Base-by-base conservation (phyloP, 2,888 invertebrate species). In the Xylota segnis region DNA sequence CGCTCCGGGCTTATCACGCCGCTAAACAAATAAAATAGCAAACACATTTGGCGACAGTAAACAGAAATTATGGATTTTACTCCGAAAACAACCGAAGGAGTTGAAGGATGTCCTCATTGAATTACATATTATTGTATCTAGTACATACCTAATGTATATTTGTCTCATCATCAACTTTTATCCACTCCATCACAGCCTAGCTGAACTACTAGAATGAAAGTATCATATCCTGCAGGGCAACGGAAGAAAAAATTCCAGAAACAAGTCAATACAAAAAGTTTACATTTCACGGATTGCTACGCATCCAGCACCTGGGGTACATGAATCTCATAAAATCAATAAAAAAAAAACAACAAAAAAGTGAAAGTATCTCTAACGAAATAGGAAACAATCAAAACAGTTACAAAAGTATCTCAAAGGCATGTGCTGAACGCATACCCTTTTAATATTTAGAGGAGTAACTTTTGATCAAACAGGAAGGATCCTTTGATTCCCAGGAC, bases 201-300 rank as follows among this genome's bases (percentile, higher is more conserved):
- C 29, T 6, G 7, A 43, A 43, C 16, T 65, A 45, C 32, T 12
- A 47, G 29, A 3, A 29, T 10, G 40, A n/a, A n/a, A 12, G 12
- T 12, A 14, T 14, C 43, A 43, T 6, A 43, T 43, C 43, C 43
- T 43, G 43, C 1, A n/a, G 43, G 43, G 9, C 5, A 5, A 32
- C 50, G 5, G 90, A 94, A 95, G 16, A 95, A 92, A 58, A 90
- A 91, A 5, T 93, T 93, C 23, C 12, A n/a, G 4, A 45, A 32
- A 29, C 5, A 5, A 34, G 34, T 5, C 9, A 34, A 7, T n/a
- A n/a, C 12, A 14, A 4, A 9, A n/a, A 43, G 47, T 47, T 34
- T 9, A 40, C 52, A 27, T 66, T 27, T 66, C 37, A 52, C 23
- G 16, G 4, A 68, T 68, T 68, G 27, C 7, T 52, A 65, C 65